phyloP scores from a whole-genome alignment of 2,797 vertebrate species.

The Falco cherrug region DNA sequence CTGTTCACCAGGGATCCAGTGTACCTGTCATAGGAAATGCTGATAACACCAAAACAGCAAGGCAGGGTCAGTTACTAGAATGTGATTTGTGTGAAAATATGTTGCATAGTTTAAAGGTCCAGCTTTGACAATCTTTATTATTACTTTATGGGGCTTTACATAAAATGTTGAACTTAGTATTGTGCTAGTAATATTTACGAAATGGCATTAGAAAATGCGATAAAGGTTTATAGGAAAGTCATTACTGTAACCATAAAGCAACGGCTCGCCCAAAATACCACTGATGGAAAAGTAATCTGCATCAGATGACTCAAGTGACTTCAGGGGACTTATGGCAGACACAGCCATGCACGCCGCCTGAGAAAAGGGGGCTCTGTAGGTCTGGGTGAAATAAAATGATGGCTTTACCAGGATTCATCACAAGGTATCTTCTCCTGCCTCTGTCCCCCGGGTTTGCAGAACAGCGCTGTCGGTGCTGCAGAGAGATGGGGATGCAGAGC shows the following conservation, averaged over 20 bases:
- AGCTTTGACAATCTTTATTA: background rate
- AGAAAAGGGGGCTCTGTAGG: background rate
- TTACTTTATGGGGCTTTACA: background rate
- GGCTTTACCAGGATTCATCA: background rate
- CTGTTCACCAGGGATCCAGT: background rate
- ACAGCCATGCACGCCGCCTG: accelerated
- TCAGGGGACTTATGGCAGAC: background rate
- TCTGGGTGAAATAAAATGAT: background rate
- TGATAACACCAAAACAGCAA: background rate
- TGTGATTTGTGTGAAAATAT: background rate
- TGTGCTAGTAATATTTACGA: slow-evolving; percentile 24
- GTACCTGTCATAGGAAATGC: slow-evolving; percentile 5
- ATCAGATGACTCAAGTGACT: background rate
- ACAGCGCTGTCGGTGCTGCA: accelerated
- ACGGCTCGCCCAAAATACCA: background rate
- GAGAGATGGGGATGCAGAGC: background rate
- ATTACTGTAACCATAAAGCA: background rate
- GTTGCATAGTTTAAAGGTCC: background rate
- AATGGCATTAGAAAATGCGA: background rate
- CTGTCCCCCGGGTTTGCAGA: background rate
- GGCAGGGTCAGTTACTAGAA: background rate
- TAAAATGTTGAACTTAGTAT: background rate
- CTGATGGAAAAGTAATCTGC: background rate
- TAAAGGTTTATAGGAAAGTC: slow-evolving; percentile 40
- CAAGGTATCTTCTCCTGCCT: background rate